Conservation (phyloP, 2,113 vertebrate genomes). For the Sylvilagus bachmani region DNA sequence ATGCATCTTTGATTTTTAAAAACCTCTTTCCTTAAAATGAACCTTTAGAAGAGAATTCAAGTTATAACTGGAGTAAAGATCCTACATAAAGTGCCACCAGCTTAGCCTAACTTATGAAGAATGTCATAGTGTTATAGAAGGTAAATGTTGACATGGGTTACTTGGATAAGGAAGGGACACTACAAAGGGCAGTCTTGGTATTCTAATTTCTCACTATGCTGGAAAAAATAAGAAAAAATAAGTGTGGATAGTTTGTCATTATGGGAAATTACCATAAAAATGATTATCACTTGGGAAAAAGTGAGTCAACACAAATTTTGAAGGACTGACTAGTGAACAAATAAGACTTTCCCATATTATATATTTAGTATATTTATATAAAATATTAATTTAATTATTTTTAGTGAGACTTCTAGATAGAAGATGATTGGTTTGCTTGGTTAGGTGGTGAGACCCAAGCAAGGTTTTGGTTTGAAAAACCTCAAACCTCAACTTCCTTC, state of each 20-base stretch:
- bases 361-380: background rate
- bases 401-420: constrained; percentile 21
- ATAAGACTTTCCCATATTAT: background rate
- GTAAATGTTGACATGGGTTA: background rate
- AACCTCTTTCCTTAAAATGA: constrained; percentile 16
- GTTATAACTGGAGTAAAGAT: background rate
- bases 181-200: background rate
- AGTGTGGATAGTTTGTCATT: background rate
- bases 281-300: background rate
- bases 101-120: background rate
- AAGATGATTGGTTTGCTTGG: background rate
- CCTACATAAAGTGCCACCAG: background rate
- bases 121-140: background rate
- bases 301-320: background rate
- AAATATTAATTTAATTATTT: background rate
- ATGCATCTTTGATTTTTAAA: background rate
- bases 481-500: background rate
- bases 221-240: background rate
- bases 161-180: background rate
- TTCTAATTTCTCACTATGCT: background rate
- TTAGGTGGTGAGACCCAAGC: background rate
- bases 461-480: background rate
- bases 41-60: constrained; percentile 25
- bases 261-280: background rate
- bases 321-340: background rate